Conservation (phyloP, 2,113 vertebrate species). For the Raja brachyura region DNA sequence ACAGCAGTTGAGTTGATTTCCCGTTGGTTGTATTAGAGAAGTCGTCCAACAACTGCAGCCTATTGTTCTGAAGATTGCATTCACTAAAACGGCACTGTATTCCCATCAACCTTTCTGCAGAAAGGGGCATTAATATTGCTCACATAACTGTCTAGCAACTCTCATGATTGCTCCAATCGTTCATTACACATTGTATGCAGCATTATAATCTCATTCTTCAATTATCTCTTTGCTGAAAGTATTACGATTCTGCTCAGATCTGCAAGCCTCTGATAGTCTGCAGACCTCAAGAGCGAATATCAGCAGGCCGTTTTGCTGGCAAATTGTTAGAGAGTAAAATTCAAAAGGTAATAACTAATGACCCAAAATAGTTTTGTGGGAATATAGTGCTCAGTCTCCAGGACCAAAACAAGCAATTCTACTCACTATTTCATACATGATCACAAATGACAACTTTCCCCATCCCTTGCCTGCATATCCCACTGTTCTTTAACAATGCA, state of each 20-base stretch:
- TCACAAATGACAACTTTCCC: not conserved
- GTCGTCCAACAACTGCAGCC: no score
- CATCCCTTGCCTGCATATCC: not conserved
- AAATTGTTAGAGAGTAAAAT: constrained; percentile 87
- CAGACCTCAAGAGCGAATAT: not conserved
- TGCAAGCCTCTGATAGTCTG: not conserved
- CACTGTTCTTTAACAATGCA: not conserved
- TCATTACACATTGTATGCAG: not conserved
- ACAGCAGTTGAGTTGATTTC: no score
- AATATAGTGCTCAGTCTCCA: not conserved
- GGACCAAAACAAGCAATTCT: not conserved
- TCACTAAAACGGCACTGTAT: not conserved
- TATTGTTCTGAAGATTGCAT: not conserved
- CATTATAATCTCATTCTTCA: not conserved
- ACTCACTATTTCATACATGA: not conserved
- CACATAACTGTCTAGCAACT: not conserved
- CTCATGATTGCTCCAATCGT: not conserved
- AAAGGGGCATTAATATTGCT: not conserved
- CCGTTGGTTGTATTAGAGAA: no score
- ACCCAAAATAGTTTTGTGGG: not conserved
- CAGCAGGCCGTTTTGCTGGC: constrained; percentile 61
- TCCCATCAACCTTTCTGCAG: not conserved
- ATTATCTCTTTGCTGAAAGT: not conserved
- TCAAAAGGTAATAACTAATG: constrained; percentile 85
- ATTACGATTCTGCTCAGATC: not conserved